phyloP scores from a whole-genome alignment of 2,113 vertebrate species.

The Pampusana beccarii region DNA sequence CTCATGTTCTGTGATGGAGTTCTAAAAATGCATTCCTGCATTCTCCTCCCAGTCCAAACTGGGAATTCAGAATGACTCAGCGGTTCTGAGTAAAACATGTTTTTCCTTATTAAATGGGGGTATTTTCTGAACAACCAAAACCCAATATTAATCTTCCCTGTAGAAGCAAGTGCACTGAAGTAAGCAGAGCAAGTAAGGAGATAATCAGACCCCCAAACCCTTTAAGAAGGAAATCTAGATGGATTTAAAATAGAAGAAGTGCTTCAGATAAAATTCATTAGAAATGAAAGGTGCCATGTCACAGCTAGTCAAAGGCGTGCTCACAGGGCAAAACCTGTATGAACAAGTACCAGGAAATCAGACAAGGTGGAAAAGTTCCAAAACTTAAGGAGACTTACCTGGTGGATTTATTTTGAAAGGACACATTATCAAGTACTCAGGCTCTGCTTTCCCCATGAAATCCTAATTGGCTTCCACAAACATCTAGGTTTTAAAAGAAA shows the following conservation, averaged over 20 bases:
- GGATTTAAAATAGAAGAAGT: background rate
- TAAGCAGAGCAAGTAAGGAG: background rate
- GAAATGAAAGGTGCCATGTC: slow-evolving; percentile 27
- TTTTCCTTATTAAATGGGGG: background rate
- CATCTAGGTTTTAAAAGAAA: background rate
- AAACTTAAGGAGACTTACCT: slow-evolving; percentile 5
- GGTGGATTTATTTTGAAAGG: slow-evolving; percentile 15
- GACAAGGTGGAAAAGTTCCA: background rate
- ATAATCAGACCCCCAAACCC: background rate
- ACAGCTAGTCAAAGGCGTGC: slow-evolving; percentile 8
- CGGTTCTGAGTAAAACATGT: background rate
- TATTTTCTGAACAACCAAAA: background rate
- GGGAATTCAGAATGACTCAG: background rate
- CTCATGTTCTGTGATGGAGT: background rate
- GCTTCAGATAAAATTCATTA: background rate
- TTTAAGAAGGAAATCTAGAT: background rate
- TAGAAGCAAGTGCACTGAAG: background rate
- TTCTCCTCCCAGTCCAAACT: background rate
- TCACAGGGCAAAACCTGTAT: slow-evolving; percentile 26
- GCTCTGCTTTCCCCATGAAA: background rate
- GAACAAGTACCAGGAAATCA: slow-evolving; percentile 54
- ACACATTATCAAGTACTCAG: background rate
- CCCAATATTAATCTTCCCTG: background rate
- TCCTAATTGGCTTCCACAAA: background rate
- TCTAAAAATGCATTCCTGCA: background rate